Base-by-base conservation (phyloP, 2,888 invertebrate genomes). In the Spodoptera littoralis region DNA sequence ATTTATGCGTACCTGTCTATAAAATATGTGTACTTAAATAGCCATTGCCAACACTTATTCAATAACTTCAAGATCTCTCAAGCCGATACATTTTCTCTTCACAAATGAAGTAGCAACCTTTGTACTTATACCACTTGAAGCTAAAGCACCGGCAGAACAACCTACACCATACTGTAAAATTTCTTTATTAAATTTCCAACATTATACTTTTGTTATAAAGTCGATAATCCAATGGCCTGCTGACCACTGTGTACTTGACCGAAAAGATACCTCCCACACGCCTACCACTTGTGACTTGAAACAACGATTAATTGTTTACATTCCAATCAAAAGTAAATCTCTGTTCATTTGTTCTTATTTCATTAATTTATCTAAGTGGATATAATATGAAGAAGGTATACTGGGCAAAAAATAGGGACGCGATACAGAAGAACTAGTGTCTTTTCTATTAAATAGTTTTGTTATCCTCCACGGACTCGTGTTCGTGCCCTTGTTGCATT, bases 271-370 rank as follows among this genome's bases (percentile, higher is more conserved):
- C 58, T 44, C 74, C 75, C 75, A 77, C 75, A 47, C 42, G 3
- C 42, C 18, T 6, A 42, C 11, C 12, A 54, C 18, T 51, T 59
- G 42, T 54, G 41, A 77, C 61, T 69, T 54, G 51, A 62, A 70
- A 57, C 48, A 60, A 59, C 65, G 64, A 61, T 69, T 63, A 67
- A 12, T 64, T 78, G 71, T 75, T 78, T 74, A 70, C 48, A 51
- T 18, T 54, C 60, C 59, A 65, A 63, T 77, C 53, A 75, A 65
- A 74, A 42, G 44, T 61, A 36, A 22, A 63, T 50, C 45, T 68
- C 1, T 55, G 45, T 50, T 68, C 62, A 60, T 57, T 58, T 61
- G 48, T 69, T 62, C 24, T 57, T 47, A 54, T 67, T 71, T 27
- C 3, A 22, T 49, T 65, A 3, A 27, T 47, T 18, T 45, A 11